phyloP scores from a whole-genome alignment of 2,113 vertebrate species.

The Bos indicus region DNA sequence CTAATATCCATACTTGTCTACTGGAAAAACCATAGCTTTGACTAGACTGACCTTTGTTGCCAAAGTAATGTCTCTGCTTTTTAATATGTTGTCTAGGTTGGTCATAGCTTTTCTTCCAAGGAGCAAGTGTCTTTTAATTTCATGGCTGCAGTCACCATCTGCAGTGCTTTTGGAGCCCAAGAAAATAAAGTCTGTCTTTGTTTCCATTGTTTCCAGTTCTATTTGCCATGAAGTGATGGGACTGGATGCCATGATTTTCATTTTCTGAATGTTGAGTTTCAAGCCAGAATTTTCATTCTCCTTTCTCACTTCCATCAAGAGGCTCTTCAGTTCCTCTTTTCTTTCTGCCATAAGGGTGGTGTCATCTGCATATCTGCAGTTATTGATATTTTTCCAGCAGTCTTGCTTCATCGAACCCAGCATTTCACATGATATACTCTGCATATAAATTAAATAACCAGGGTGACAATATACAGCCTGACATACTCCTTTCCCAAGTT shows the following conservation, averaged over 20 bases:
- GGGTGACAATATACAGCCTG: not conserved
- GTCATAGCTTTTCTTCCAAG: not conserved
- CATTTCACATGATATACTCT: not conserved
- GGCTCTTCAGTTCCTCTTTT: not conserved
- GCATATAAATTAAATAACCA: not conserved
- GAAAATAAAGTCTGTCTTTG: not conserved
- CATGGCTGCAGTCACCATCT: not conserved
- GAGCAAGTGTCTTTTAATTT: not conserved
- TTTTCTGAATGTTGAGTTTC: not conserved
- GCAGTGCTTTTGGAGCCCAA: not conserved
- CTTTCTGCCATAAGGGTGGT: not conserved
- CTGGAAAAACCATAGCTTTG: not conserved
- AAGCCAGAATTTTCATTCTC: not conserved
- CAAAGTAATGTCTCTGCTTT: not conserved
- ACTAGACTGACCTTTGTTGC: not conserved
- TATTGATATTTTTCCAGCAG: not conserved
- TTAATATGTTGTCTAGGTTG: not conserved
- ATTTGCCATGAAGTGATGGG: not conserved
- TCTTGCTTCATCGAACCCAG: not conserved
- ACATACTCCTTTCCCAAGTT: not conserved
- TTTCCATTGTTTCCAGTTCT: not conserved
- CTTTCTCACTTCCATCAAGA: not conserved
- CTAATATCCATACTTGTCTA: not conserved
- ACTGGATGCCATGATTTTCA: fast-evolving
- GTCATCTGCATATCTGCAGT: not conserved